These are phyloP conservation scores for Dinoponera quadriceps DNA, from an alignment of 1,140 invertebrate genomes.

Conservation along the genomic window DNA sequence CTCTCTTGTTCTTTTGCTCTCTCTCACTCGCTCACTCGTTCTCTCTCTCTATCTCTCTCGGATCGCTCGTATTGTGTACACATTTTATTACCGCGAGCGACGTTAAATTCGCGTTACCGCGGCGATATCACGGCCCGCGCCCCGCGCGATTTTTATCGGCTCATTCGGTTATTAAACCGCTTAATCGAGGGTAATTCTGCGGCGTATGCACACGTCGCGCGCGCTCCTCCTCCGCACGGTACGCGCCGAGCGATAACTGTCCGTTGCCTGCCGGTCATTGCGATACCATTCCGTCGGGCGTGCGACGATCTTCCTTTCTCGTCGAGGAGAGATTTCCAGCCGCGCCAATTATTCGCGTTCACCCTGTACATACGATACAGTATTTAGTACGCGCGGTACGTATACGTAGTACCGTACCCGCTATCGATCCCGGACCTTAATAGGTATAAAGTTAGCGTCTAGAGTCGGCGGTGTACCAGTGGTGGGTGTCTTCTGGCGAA, in stretches of 20 bases:
- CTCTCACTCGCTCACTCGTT: background rate
- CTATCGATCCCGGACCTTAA: constrained; percentile 65
- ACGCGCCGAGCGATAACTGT: background rate
- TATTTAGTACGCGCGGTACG: constrained; percentile 60
- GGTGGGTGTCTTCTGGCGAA: constrained; percentile 60
- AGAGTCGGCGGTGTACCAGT: constrained; percentile 53
- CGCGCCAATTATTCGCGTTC: constrained; percentile 4
- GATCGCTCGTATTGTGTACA: constrained; percentile 1
- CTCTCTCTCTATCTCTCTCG: background rate
- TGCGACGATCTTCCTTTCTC: background rate
- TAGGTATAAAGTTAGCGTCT: constrained; percentile 65
- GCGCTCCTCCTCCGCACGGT: background rate
- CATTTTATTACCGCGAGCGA: constrained; percentile 6
- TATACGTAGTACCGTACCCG: constrained; percentile 51
- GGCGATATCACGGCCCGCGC: background rate
- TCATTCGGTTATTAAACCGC: constrained; percentile 22
- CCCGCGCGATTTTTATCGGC: constrained; percentile 26
- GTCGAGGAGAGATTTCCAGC: background rate
- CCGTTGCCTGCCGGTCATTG: no score
- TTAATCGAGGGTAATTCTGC: background rate
- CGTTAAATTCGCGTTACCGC: constrained; percentile 38
- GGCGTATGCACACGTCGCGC: background rate
- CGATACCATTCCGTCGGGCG: background rate
- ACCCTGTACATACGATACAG: constrained; percentile 48
- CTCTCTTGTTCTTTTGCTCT: no score